A percentile compares a stretch with the other conserved stretches of the same genome.
Conservation (phyloP, 2,888 invertebrate genomes). For the Limnephilus auricula region DNA sequence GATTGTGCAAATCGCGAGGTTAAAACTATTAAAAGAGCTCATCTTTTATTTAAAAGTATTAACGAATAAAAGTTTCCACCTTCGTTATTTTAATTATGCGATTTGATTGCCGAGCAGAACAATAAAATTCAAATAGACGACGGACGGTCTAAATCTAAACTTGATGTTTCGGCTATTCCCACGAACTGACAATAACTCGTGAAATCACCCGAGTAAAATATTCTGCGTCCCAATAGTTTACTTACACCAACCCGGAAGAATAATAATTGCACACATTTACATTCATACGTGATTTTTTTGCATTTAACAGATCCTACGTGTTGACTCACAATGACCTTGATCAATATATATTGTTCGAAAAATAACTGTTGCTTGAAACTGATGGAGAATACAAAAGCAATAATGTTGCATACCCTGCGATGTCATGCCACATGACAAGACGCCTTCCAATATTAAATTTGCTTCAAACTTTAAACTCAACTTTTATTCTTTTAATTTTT, state of each 20-base stretch:
- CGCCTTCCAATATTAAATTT: neutral
- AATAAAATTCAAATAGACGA: neutral
- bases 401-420: conserved; percentile 13
- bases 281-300: conserved; percentile 50
- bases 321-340: conserved; percentile 49
- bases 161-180: conserved; percentile 7
- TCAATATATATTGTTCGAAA: conserved; percentile 45
- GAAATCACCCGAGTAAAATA: conserved; percentile 29
- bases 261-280: conserved; percentile 44
- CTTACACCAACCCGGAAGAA: conserved; percentile 47
- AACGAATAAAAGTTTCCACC: neutral
- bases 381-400: conserved; percentile 20
- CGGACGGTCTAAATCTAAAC: neutral
- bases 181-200: conserved; percentile 29
- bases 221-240: conserved; percentile 48
- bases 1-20: neutral
- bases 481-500: too few species aligned
- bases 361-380: conserved; percentile 38
- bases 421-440: neutral
- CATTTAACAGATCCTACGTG: conserved; percentile 44
- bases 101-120: neutral
- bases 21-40: neutral
- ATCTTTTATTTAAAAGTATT: neutral
- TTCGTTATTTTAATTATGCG: neutral
- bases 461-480: neutral